Base-by-base conservation (phyloP, 2,797 vertebrate genomes). In the Liparis tanakae region DNA sequence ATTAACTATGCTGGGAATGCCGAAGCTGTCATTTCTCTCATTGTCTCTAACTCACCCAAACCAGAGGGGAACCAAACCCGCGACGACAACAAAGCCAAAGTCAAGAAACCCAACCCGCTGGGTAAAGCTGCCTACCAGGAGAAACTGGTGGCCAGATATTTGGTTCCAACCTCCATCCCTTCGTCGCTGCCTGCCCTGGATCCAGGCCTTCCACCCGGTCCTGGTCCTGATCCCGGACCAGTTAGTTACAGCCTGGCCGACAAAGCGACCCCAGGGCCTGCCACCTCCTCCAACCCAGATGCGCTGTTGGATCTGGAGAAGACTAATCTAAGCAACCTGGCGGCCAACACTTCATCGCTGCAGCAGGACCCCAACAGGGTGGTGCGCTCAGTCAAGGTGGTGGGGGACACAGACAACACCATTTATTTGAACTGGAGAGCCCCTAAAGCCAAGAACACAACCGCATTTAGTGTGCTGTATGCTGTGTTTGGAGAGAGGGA, bases 371-470 rank as follows among this genome's bases (percentile, higher is more conserved):
- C 93, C 0, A 92, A 95, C 58, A 80, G 90, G 41, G 84, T 96
- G 22, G 97, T 99, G 39, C 96, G 94, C 79, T 96, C 96, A 0
- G 96, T 99, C 37, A 97, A 97, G 86, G 97, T 98, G 63, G 95
- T 98, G 34, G 97, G 97, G 33, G 97, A 98, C 90, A 98, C 95
- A 0, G 96, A 98, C 86, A 96, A 97, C 88, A 97, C 96, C 0
- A 96, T 97, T 70, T 95, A 94, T 55, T 87, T 99, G 71, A 96
- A 94, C 82, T 99, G 98, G 98, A 96, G 97, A 85, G 95, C 95
- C 0, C 97, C 96, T 0, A 94, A 92, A 72, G 95, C 95, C 3
- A 96, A 95, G 76, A 97, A 96, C 89, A 94, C 94, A 0, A 98
- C 97, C 0, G 90, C 94, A 0, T 97, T 99, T 84, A 98, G 95